A percentile compares a stretch with the other conserved stretches of the same genome.
These are phyloP conservation scores for Epirrhoe tristata DNA, from an alignment of 2,888 invertebrate species.

Conservation along the genomic window DNA sequence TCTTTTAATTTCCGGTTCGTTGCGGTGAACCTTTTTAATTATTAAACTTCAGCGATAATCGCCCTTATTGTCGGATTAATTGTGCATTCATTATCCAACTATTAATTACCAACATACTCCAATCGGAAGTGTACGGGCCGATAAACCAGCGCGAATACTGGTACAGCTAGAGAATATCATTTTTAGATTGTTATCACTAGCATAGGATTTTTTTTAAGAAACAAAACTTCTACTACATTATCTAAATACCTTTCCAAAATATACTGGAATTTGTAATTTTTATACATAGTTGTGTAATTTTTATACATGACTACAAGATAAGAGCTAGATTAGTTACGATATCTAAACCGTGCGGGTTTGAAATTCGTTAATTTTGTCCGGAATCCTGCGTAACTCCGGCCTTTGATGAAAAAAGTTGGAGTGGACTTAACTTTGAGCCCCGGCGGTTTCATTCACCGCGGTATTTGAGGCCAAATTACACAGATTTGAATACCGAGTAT, in stretches of 20 bases:
- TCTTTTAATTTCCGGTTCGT: conserved; percentile 49
- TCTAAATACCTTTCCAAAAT: too few species aligned
- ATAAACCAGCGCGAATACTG: not conserved
- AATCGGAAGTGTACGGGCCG: not conserved
- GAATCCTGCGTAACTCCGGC: conserved; percentile 31
- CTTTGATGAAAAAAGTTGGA: conserved; percentile 39
- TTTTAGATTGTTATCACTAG: too few species aligned
- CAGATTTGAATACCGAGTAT: conserved; percentile 22
- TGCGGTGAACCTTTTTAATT: conserved; percentile 52
- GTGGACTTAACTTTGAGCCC: conserved; percentile 31
- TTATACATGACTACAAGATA: not conserved
- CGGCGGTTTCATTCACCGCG: conserved; percentile 12
- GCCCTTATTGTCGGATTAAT: conserved; percentile 29
- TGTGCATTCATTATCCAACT: conserved; percentile 6
- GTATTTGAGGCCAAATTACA: conserved; percentile 21
- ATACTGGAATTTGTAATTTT: too few species aligned
- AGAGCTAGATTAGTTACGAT: not conserved
- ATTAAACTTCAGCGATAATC: conserved; percentile 47
- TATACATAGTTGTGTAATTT: too few species aligned
- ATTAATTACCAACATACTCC: not conserved
- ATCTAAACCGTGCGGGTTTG: conserved; percentile 29
- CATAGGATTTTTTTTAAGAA: too few species aligned
- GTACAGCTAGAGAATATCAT: too few species aligned
- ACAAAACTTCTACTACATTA: too few species aligned
- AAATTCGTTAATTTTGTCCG: conserved; percentile 36